Evolutionary conservation across 2,113 vertebrate genomes (phyloP), one percentile per base, ranked within the genome.

Genomic region (Ia io): DNA sequence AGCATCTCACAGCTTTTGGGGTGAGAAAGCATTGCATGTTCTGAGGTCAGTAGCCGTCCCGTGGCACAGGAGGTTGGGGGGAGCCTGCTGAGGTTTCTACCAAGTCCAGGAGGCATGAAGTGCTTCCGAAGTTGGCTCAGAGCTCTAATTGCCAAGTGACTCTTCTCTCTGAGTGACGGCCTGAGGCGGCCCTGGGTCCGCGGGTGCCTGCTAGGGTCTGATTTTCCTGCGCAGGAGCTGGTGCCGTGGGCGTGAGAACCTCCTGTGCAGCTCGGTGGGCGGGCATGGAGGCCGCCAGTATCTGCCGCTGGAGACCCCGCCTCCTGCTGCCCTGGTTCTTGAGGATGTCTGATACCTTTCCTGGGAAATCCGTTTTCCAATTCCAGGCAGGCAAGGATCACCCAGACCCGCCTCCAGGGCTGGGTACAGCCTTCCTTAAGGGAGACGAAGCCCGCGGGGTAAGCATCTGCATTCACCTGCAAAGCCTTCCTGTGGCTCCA

Each of bases 221-320:
- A 32, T 25, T 44, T 59, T 63, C 22, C 13, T 47, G 22, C 22
- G 17, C 6, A 23, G 8, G 69, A 22, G 59, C 40, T 40, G n/a
- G 47, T 22, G 16, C 70, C 73, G 49, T 37, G 40, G 59, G 28
- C 40, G 53, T 74, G n/a, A 47, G 8, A 44, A 13, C 30, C 25
- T 9, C 2, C 9, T 3, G 1, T 11, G 28, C 11, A 16, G 25
- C 32, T 67, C 8, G 40, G 47, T 4, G 14, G 53, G 10, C 40
- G 6, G 8, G n/a, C 65, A 0, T 0, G 1, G 20, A 32, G 2
- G 22, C 1, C 1, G 22, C 35, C 8, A 16, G 12, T 35, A 28
- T 49, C 28, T 2, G n/a, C 2, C 17, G 12, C 10, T 17, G 0
- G 10, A 35, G 42, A 32, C 74, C 63, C 69, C 53, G 25, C 3